Conservation (phyloP, 2,113 vertebrate species). For the Lepus europaeus region DNA sequence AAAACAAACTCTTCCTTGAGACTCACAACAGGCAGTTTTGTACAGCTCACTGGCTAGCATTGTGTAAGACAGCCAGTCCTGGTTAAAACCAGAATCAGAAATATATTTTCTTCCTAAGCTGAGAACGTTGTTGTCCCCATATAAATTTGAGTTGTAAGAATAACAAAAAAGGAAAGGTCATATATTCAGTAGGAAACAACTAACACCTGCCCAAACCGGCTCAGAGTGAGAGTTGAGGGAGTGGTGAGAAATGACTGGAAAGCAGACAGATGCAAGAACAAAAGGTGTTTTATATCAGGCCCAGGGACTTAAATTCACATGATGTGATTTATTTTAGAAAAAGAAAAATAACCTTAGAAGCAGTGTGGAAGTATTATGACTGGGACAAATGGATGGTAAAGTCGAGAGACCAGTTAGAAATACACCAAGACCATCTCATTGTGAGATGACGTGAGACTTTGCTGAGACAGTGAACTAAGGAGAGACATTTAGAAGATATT, state of each 20-base stretch:
- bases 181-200: conserved; percentile 5
- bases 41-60: neutral
- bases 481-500: neutral
- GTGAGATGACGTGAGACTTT: neutral
- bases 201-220: conserved; percentile 21
- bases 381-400: neutral
- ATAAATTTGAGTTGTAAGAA: conserved; percentile 52
- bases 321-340: conserved; percentile 32
- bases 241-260: neutral
- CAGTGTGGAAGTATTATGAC: neutral
- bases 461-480: neutral
- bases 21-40: neutral
- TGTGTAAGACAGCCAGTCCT: neutral
- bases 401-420: neutral
- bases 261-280: conserved; percentile 8
- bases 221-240: neutral
- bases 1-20: neutral
- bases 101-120: neutral
- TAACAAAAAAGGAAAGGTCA: neutral
- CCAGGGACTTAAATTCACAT: conserved; percentile 21
- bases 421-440: neutral
- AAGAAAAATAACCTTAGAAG: neutral
- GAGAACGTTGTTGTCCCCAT: neutral
- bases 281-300: neutral
- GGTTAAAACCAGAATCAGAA: neutral